Conservation (phyloP, 2,797 vertebrate genomes). For the Acrossocheilus wenchowensis region DNA sequence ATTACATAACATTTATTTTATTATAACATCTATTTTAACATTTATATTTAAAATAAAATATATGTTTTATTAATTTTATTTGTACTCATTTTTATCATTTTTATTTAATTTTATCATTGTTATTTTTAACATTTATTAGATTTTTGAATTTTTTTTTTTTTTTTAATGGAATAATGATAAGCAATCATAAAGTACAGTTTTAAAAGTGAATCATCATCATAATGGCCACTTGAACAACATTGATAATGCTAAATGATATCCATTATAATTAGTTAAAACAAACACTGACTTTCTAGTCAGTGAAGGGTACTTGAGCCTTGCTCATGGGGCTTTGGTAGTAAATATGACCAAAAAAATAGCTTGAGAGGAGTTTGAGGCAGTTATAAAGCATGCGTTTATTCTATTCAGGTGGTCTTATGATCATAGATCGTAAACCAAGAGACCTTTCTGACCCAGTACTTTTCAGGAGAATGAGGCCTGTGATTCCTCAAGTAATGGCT, state of each 20-base stretch:
- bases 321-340: background rate
- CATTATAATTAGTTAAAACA: background rate
- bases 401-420: background rate
- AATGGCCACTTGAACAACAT: conserved; percentile 7
- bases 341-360: background rate
- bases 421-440: background rate
- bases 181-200: background rate
- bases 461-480: background rate
- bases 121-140: background rate
- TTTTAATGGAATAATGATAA: background rate
- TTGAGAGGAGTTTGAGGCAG: background rate
- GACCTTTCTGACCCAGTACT: background rate
- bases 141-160: background rate
- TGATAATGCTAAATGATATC: background rate
- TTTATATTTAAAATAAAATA: background rate
- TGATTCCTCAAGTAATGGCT: background rate
- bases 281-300: background rate
- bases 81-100: background rate
- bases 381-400: background rate
- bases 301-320: background rate
- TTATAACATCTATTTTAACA: background rate
- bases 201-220: background rate
- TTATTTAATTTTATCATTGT: too few relatives aligned
- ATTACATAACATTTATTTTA: background rate
- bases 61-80: background rate